These are phyloP conservation scores for Sebastes minor DNA, from an alignment of 2,797 vertebrate genomes.

Conservation along the genomic window DNA sequence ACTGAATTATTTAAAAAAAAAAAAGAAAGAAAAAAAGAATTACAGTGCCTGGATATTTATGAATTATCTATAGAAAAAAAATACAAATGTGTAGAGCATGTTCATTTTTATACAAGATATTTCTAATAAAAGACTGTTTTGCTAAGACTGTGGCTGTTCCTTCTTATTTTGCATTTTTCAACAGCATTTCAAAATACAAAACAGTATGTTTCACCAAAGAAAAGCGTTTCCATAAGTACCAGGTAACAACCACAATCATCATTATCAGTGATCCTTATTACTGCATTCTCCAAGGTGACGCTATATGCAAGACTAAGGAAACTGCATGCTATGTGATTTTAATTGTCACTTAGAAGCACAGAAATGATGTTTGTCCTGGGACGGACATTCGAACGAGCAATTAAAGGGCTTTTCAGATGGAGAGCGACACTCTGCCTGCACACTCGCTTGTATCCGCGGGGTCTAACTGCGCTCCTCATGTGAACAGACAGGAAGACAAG, in stretches of 20 bases:
- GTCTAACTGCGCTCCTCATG: no score
- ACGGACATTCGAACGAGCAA: not conserved
- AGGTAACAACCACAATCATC: not conserved
- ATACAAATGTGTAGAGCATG: slow-evolving; percentile 92
- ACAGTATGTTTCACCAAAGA: not conserved
- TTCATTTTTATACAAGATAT: slow-evolving; percentile 97
- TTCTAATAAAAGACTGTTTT: slow-evolving; percentile 98
- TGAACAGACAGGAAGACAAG: no score
- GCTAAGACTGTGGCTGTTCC: slow-evolving; percentile 66
- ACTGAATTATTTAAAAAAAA: slow-evolving; percentile 83
- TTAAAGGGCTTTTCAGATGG: not conserved
- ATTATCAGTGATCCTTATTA: not conserved
- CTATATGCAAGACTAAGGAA: not conserved
- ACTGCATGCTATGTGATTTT: not conserved
- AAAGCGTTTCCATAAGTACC: not conserved
- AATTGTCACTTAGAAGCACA: not conserved
- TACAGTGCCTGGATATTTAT: slow-evolving; percentile 99
- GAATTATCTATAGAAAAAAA: slow-evolving; percentile 83
- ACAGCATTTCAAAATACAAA: not conserved
- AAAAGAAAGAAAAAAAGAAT: slow-evolving; percentile 82
- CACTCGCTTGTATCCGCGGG: no score
- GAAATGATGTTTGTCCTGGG: not conserved
- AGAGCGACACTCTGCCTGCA: no score
- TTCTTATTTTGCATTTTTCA: not conserved
- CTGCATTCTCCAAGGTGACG: not conserved